Conservation (phyloP, 2,113 vertebrate species). For the Puntigrus tetrazona region DNA sequence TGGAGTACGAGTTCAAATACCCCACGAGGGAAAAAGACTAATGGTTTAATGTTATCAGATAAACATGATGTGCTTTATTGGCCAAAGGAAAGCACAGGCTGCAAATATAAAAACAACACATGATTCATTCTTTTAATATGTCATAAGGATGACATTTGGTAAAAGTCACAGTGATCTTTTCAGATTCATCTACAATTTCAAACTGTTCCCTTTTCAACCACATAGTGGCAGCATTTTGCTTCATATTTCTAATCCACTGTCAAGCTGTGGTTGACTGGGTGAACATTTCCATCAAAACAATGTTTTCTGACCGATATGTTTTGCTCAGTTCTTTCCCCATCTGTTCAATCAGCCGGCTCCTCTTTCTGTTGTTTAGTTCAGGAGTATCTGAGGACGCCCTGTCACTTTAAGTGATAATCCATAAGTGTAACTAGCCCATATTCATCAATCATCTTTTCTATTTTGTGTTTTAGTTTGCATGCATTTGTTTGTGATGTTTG, state of each 20-base stretch:
- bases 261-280: not conserved
- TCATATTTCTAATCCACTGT: not conserved
- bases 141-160: not conserved
- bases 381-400: not conserved
- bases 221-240: slow-evolving; percentile 39
- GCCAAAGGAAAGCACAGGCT: not conserved
- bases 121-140: not conserved
- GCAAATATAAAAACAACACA: slow-evolving; percentile 17
- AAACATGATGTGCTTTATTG: not conserved
- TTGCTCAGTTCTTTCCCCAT: not conserved
- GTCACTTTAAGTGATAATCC: slow-evolving; percentile 6
- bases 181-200: not conserved
- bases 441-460: slow-evolving; percentile 6
- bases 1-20: not conserved
- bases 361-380: slow-evolving; percentile 13
- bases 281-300: not conserved
- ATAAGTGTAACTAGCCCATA: slow-evolving; percentile 3
- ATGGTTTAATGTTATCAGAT: not conserved
- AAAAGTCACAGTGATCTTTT: not conserved
- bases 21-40: not conserved
- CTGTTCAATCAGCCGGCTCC: not conserved
- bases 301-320: slow-evolving; percentile 18
- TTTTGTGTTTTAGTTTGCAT: slow-evolving; percentile 4
- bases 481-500: slow-evolving; percentile 7
- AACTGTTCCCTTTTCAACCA: slow-evolving; percentile 4